Evolutionary conservation across 2,888 invertebrate species (phyloP), one percentile per base, ranked within the genome.

Genomic region (Drosophila affinis): DNA sequence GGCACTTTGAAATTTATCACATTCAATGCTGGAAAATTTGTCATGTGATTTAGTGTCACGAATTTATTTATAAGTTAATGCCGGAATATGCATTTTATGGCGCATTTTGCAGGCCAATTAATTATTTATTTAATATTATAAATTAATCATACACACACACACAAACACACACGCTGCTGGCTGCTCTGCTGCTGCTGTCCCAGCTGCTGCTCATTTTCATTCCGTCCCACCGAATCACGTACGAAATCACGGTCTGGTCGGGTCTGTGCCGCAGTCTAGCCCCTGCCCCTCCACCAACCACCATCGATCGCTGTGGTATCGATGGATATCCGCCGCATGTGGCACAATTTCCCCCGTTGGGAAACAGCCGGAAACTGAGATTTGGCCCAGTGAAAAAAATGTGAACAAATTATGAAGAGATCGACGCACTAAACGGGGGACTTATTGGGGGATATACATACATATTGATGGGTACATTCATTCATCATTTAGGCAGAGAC

Each of bases 21-120:
- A 57, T 67, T 73, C 60, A 65, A 76, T 81, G 62, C 61, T 48
- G 57, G 54, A 62, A 62, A 79, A 80, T 80, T 76, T 84, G 76
- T 81, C 85, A 84, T 69, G 79, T 84, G 72, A 84, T 81, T 80
- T 81, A 80, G 79, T 81, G 85, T 62, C 76, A 64, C 65, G 56
- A 52, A 70, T 72, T 72, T 72, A 72, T 72, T 73, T 72, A 63
- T 72, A 72, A 56, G 53, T 72, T 52, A 73, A 47, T 60, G 58
- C 71, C 71, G 72, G 71, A 72, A 72, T 58, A 62, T 53, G 53
- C 57, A 62, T 72, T 72, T 72, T 72, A 71, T 69, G 68, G 58
- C 48, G 58, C 68, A 69, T 69, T 69, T 69, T 39, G 68, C 58
- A 48, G 32, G 32, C 53, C 70, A 48, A 69, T 69, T 69, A 69